These are phyloP conservation scores for Muricea muricata DNA, from an alignment of 92 coral and sea anemone genomes.

Conservation along the genomic window DNA sequence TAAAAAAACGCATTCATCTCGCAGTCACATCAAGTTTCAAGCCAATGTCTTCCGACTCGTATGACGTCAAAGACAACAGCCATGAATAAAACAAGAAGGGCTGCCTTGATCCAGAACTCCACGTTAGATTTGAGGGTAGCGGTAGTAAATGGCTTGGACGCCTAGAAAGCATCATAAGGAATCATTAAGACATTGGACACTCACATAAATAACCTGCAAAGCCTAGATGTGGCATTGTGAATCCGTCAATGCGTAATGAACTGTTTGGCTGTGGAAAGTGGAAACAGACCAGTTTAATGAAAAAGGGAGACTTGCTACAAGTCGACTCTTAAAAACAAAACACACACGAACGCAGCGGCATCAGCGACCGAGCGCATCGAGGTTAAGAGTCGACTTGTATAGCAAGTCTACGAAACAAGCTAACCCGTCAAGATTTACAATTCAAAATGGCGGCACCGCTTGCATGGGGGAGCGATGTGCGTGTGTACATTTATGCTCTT, in stretches of 20 bases:
- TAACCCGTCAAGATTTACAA: no score
- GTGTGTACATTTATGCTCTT: no score
- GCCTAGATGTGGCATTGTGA: slow-evolving; percentile 24
- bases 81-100: slow-evolving; percentile 71
- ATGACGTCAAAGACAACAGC: slow-evolving; percentile 75
- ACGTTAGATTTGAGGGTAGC: slow-evolving; percentile 29
- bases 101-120: slow-evolving; percentile 66
- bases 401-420: no score
- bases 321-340: no score
- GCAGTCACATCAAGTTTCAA: slow-evolving; percentile 27
- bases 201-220: background rate
- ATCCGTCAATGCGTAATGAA: background rate
- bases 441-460: no score
- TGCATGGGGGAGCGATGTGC: no score
- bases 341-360: no score
- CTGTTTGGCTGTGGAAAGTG: no score
- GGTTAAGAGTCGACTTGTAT: no score
- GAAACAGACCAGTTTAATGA: no score
- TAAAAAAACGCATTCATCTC: background rate
- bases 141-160: slow-evolving; percentile 28
- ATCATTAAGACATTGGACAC: background rate
- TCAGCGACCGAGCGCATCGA: no score
- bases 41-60: slow-evolving; percentile 75
- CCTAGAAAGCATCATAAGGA: background rate
- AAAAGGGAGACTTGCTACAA: no score